Evolutionary conservation across 2,113 vertebrate species (phyloP), one percentile per base, ranked within the genome.

Genomic region (Pterocles gutturalis): DNA sequence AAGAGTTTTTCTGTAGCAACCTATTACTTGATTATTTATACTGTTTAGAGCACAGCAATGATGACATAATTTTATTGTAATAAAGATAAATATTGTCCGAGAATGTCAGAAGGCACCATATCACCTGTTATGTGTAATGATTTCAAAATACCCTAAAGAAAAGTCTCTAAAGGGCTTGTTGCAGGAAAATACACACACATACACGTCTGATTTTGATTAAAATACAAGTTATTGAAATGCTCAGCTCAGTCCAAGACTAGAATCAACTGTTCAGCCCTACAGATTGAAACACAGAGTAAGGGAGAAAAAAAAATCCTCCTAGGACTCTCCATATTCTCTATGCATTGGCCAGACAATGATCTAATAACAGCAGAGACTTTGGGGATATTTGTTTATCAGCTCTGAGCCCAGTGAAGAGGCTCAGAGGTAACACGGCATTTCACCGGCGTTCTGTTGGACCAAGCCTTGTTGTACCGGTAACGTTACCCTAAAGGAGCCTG

Each of bases 341-440:
- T 22, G 67, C 73, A 41, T 82, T 83, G 89, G 96, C 93, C 96
- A 98, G 97, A 94, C 92, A 97, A 85, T 96, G 96, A 98, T 91
- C 97, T 96, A 98, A 97, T 81, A 96, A 78, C 53, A 94, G 81
- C 92, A 93, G 92, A 57, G 95, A 93, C 86, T 92, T 85, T 28
- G 33, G 64, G 92, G 95, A 83, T 88, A 81, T 91, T 94, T 91
- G 34, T 83, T 92, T 87, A 80, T 82, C 88, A 91, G 13, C 51
- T 92, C 67, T 45, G 96, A 93, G 91, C 64, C 82, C 81, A 93
- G 81, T 70, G 60, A 25, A 96, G 82, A 87, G 89, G 90, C 76
- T 93, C 80, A 90, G 87, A 92, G 73, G 66, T 89, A 79, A 84
- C 38, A 20, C 8, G 21, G 57, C 4, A 2, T 72, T 87, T 73